Conservation (phyloP, 2,113 vertebrate species). For the Dromiciops gliroides region DNA sequence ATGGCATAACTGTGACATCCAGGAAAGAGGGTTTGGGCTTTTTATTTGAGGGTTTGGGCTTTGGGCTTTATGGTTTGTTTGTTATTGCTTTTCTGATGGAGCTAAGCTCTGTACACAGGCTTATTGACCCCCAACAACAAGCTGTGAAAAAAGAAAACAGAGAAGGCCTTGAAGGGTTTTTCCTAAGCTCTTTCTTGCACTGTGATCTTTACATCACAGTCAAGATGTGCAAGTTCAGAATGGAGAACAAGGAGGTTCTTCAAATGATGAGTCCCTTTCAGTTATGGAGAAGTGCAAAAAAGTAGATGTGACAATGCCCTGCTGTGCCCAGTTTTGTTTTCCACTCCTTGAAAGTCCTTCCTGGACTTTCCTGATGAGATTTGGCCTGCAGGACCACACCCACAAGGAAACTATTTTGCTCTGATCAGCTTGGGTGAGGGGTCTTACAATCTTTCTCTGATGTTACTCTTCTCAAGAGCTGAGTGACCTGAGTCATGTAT, state of each 20-base stretch:
- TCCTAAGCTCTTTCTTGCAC: conserved; percentile 18
- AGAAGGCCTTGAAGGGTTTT: conserved; percentile 33
- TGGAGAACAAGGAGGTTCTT: conserved; percentile 28
- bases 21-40: background rate
- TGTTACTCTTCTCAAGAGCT: no score
- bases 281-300: background rate
- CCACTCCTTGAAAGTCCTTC: background rate
- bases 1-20: background rate
- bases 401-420: no score
- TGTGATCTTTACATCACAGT: conserved; percentile 27
- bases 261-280: background rate
- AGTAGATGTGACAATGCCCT: background rate
- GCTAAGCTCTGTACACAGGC: conserved; percentile 44
- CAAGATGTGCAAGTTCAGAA: conserved; percentile 38
- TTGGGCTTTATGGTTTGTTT: no score
- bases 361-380: no score
- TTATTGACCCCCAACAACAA: conserved; percentile 56
- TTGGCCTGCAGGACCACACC: no score
- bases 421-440: no score
- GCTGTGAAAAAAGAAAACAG: conserved; percentile 26
- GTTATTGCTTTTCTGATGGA: conserved; percentile 10
- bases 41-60: conserved; percentile 22
- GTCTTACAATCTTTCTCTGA: no score
- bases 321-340: background rate
- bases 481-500: no score